A percentile compares a stretch with the other conserved stretches of the same genome.
Evolutionary conservation across 2,113 vertebrate genomes (phyloP).

Genomic region (Pseudorectes ferrugineus): DNA sequence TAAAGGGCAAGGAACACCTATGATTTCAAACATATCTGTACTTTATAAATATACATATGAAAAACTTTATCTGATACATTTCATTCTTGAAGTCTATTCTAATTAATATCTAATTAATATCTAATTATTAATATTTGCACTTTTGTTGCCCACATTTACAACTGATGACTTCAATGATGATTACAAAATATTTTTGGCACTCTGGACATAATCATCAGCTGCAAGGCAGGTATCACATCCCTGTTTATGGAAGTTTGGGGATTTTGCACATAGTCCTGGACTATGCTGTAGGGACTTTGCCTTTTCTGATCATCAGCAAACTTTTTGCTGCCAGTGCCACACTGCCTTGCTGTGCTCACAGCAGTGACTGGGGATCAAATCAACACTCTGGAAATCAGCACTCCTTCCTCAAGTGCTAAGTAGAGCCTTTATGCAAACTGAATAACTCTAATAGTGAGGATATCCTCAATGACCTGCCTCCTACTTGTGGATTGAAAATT

Average conservation of each 20-base stretch:
- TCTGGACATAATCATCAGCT: not conserved
- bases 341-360: not conserved
- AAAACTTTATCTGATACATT: not conserved
- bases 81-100: not conserved
- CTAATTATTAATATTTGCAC: not conserved
- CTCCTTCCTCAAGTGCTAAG: conserved; percentile 69
- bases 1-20: not conserved
- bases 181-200: not conserved
- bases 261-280: not conserved
- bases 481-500: conserved; percentile 72
- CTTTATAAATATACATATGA: not conserved
- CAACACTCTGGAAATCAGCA: conserved; percentile 66
- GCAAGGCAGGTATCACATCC: not conserved
- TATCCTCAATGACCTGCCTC: conserved; percentile 74
- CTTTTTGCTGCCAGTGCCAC: not conserved
- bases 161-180: not conserved
- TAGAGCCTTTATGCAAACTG: conserved; percentile 72
- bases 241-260: not conserved
- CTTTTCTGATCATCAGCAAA: not conserved
- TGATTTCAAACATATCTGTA: not conserved
- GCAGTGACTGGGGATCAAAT: conserved; percentile 18
- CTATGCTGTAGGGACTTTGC: not conserved
- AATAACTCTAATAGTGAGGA: conserved; percentile 69
- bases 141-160: not conserved
- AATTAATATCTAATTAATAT: not conserved